Conservation (phyloP, 1,140 invertebrate genomes). For the Drosophila sproati region DNA sequence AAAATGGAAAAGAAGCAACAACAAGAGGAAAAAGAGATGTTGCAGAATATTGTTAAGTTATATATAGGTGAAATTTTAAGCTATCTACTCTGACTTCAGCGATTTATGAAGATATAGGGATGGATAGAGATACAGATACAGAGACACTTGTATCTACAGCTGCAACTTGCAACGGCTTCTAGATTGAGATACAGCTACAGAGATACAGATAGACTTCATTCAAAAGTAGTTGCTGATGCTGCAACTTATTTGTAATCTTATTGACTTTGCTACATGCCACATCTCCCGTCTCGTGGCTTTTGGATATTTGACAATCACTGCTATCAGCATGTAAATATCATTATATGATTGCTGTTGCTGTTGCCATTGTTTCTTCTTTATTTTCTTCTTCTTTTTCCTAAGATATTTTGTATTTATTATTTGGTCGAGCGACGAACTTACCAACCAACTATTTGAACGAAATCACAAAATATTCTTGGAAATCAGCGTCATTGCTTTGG, state of each 20-base stretch:
- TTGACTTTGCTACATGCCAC: conserved; percentile 25
- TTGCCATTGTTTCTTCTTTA: conserved; percentile 26
- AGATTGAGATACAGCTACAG: conserved; percentile 4
- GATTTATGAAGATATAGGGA: too few relatives aligned
- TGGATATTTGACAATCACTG: conserved; percentile 26
- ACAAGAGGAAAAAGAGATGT: conserved; percentile 26
- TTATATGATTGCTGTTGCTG: conserved; percentile 24
- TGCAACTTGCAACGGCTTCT: too few relatives aligned
- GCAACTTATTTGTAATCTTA: conserved; percentile 19
- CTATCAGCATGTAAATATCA: conserved; percentile 45
- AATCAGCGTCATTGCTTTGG: conserved; percentile 74
- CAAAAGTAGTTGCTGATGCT: conserved; percentile 15
- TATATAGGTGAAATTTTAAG: conserved; percentile 15
- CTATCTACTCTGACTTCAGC: too few relatives aligned
- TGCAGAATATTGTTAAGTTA: conserved; percentile 20
- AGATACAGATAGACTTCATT: background rate
- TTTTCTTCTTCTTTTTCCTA: background rate
- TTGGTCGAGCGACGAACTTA: conserved; percentile 30
- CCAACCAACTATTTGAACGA: conserved; percentile 51
- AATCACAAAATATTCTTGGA: conserved; percentile 73
- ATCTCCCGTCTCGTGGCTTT: conserved; percentile 11
- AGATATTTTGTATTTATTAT: conserved; percentile 23
- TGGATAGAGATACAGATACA: conserved; percentile 1
- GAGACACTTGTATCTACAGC: background rate
- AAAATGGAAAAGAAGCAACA: conserved; percentile 23